Evolutionary conservation across 2,888 invertebrate species (phyloP), one percentile per base, ranked within the genome.

Genomic region (Athalia cordata): DNA sequence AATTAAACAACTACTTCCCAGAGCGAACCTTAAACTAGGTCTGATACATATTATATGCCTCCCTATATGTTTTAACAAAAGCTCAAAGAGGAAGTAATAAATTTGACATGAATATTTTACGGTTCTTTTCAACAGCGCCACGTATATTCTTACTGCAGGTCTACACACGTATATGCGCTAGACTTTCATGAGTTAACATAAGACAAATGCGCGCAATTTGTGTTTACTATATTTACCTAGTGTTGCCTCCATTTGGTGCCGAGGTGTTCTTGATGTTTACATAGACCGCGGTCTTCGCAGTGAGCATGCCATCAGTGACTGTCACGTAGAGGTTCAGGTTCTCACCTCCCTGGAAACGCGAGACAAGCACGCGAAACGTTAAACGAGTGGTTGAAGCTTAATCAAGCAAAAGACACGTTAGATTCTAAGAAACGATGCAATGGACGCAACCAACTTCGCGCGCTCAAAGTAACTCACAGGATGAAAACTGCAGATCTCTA

Each of bases 311-410:
- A 87, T 95, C 94, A 29, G 92, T 92, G 13, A 93, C 94, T 2
- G 94, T 94, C 75, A 95, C 93, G 89, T 94, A 95, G 15, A 95
- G 90, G 82, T 93, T 93, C 84, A 95, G 92, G 83, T 93, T 92
- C 86, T 94, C 91, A 6, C 94, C 95, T 78, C 92, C 94, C 95
- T 95, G 87, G 79, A 91, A 91, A 85, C 81, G 83, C 85, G 82
- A 84, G 83, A 80, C 72, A 81, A 81, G 80, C 81, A 79, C 59
- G 52, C 47, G 80, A 82, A 84, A 78, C 77, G 77, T 82, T 80
- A 62, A 65, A 77, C 66, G 79, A 68, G 29, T 68, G 29, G 43
- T 52, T 52, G 15, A 55, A 55, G 68, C 68, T 68, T 47, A 72
- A 72, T 59, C 45, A 72, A 72, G 72, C 47, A 72, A 72, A 59